These are phyloP conservation scores for Zaprionus tsacasi DNA, from an alignment of 1,140 invertebrate species.

Conservation along the genomic window DNA sequence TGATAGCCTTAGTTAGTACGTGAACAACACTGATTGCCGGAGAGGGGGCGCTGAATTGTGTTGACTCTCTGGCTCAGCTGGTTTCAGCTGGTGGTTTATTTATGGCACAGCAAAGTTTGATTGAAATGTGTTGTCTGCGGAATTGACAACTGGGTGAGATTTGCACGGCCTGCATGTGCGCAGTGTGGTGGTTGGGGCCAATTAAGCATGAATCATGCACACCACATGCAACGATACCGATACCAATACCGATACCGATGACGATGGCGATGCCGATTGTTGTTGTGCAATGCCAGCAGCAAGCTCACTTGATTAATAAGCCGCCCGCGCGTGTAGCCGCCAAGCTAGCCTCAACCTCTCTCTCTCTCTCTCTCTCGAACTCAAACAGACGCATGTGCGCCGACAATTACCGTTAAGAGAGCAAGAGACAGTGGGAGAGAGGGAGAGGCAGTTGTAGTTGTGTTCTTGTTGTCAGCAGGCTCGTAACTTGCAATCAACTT, in stretches of 20 bases:
- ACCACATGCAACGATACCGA: constrained; percentile 35
- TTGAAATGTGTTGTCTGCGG: constrained; percentile 79
- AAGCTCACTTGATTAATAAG: constrained; percentile 75
- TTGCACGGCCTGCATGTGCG: constrained; percentile 51
- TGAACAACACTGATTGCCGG: constrained; percentile 3
- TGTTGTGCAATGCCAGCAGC: constrained; percentile 48
- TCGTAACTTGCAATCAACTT: constrained; percentile 84
- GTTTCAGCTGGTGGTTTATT: constrained; percentile 71
- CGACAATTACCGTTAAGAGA: constrained; percentile 64
- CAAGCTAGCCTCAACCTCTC: constrained; percentile 18
- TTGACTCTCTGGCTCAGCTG: constrained; percentile 42
- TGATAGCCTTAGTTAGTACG: not conserved
- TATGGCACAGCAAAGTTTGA: constrained; percentile 78
- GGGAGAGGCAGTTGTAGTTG: constrained; percentile 10
- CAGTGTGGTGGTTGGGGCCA: constrained; percentile 39
- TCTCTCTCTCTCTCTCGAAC: constrained; percentile 6
- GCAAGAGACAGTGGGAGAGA: constrained; percentile 9
- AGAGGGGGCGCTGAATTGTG: constrained; percentile 23
- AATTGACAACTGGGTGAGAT: constrained; percentile 83
- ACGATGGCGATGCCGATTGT: not conserved
- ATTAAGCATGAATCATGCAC: constrained; percentile 78
- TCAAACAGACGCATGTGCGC: constrained; percentile 52
- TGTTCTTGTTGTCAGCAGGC: constrained; percentile 73
- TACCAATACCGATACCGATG: not conserved
- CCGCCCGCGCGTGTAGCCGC: constrained; percentile 50